phyloP scores from a whole-genome alignment of 2,888 invertebrate species.

The Andrena haemorrhoa region DNA sequence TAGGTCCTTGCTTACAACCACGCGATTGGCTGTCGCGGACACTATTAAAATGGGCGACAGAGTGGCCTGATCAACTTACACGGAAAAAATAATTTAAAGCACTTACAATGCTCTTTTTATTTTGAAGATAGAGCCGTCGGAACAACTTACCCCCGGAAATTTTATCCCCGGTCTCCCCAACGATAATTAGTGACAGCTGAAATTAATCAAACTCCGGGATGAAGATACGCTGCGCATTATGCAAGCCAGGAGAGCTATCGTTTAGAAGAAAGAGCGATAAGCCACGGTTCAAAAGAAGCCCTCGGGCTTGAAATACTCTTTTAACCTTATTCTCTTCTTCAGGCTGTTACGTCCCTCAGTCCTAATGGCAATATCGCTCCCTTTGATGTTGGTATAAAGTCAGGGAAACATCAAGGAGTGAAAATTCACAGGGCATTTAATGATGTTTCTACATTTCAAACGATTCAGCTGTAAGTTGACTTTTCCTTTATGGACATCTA shows the following conservation, averaged over 20 bases:
- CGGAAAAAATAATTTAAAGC: too few relatives aligned
- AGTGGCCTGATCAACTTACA: too few relatives aligned
- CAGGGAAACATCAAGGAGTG: neutral
- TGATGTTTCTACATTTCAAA: neutral
- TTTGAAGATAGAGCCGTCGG: too few relatives aligned
- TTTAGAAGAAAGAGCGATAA: conserved; percentile 1
- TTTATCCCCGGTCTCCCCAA: too few relatives aligned
- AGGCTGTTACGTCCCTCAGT: too few relatives aligned
- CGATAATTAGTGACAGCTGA: neutral
- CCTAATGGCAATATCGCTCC: neutral
- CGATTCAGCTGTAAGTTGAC: neutral
- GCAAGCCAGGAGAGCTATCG: neutral
- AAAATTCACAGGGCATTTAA: neutral
- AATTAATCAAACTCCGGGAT: neutral
- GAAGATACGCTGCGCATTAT: neutral
- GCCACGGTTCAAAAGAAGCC: neutral
- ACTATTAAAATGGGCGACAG: too few relatives aligned
- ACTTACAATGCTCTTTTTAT: too few relatives aligned
- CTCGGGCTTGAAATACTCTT: neutral
- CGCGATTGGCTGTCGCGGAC: too few relatives aligned
- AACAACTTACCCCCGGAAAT: too few relatives aligned
- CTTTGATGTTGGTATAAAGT: neutral
- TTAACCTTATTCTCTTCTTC: neutral
- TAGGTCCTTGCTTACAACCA: too few relatives aligned
- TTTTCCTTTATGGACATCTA: neutral